Conservation (phyloP, 2,113 vertebrate species). For the Tupaia chinensis region DNA sequence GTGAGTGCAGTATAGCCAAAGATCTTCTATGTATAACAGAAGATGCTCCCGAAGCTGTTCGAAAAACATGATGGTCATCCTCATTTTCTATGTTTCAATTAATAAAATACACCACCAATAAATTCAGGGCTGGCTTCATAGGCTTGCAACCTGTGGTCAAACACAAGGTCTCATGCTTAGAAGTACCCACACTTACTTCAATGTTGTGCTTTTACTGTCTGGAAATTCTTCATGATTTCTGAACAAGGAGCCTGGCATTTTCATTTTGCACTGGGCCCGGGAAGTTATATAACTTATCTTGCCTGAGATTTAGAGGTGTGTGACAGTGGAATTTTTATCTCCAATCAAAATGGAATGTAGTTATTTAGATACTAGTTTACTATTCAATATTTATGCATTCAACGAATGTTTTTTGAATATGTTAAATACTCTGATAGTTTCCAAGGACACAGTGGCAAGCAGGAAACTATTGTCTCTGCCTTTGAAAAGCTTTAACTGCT, state of each 20-base stretch:
- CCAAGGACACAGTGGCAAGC: not conserved
- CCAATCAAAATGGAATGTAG: not conserved
- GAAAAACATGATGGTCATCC: rapidly evolving
- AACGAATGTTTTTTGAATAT: not conserved
- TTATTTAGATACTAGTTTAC: not conserved
- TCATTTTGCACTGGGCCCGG: not conserved
- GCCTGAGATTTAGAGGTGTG: not conserved
- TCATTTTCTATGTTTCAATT: not conserved
- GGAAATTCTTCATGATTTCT: not conserved
- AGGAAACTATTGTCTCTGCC: not conserved
- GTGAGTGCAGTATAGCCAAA: not conserved
- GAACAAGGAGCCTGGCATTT: not conserved
- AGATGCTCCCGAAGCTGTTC: not conserved
- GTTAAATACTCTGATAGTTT: not conserved
- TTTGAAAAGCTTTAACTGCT: not conserved
- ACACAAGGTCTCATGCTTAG: rapidly evolving
- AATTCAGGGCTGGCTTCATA: not conserved
- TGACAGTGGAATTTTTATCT: not conserved
- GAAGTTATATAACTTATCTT: rapidly evolving
- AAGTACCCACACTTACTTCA: rapidly evolving
- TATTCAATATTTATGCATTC: not conserved
- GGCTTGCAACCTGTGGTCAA: rapidly evolving
- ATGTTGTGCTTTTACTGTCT: not conserved
- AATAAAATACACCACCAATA: not conserved
- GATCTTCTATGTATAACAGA: not conserved